Percentiles rank a stretch among this genome's conserved stretches.
phyloP scores from a whole-genome alignment of 2,888 invertebrate genomes.

The Muschampia plurimacula region DNA sequence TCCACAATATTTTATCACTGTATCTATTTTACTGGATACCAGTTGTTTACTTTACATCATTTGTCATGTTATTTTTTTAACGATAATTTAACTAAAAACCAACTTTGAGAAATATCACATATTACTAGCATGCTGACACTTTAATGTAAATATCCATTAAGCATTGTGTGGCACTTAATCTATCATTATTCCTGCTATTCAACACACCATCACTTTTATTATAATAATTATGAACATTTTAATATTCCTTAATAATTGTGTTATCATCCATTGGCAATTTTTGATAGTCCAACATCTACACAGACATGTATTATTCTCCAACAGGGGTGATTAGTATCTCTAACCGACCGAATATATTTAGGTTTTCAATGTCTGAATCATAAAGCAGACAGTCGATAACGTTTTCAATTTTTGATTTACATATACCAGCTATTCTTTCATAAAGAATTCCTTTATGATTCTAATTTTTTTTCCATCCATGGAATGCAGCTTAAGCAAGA shows the following conservation, averaged over 20 bases:
- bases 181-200: slow-evolving; percentile 9
- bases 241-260: background rate
- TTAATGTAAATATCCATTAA: slow-evolving; percentile 23
- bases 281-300: background rate
- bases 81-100: slow-evolving; percentile 29
- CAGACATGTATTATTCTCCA: background rate
- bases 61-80: background rate
- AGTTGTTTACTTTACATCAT: background rate
- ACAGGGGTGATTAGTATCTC: too few species aligned
- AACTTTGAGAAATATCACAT: slow-evolving; percentile 42
- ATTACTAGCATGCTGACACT: slow-evolving; percentile 26
- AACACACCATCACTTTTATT: background rate
- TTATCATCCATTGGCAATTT: background rate
- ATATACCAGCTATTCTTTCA: background rate
- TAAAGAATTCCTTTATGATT: slow-evolving; percentile 16
- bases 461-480: slow-evolving; percentile 50
- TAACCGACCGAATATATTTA: background rate
- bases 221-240: background rate
- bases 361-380: background rate
- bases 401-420: background rate
- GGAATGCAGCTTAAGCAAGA: slow-evolving; percentile 83
- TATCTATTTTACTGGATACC: background rate
- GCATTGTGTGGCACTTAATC: slow-evolving; percentile 16
- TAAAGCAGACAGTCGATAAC: background rate
- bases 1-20: background rate